Evolutionary conservation across 2,888 invertebrate species (phyloP), one percentile per base, ranked within the genome.

Genomic region (Ceraclea dissimilis): DNA sequence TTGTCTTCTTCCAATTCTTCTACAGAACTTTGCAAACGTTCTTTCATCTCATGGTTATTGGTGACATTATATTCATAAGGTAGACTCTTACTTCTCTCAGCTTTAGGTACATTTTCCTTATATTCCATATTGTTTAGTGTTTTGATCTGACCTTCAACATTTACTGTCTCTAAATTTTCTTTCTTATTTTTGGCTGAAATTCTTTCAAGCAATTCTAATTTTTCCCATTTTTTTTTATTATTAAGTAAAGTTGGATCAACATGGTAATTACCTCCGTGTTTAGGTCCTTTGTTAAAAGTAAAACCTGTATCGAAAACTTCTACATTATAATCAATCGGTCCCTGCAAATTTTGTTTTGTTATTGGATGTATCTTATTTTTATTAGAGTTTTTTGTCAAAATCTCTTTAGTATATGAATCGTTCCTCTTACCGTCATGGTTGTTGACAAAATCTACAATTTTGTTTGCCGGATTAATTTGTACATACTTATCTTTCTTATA

Each of bases 211-310:
- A 39, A 16, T 39, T 39, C 47, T 19, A 47, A 47, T 47, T 16
- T 16, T 47, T 39, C 39, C 2, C 13, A 8, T n/a, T 39, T 5
- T 39, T 39, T 39, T 39, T 5, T 5, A 4, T 16, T 8, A 13
- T 16, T 16, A 5, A 8, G 13, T 16, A 39, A n/a, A 4, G 20
- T 46, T 19, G 49, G 49, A 49, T 49, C 22, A 26, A 21, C 26
- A 8, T 49, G 21, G 48, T 63, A 64, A 48, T 64, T 64, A 13
- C 63, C 63, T n/a, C 63, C 64, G 48, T 64, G 63, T 50, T 56
- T 61, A 1, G 63, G 63, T 2, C 63, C 63, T 50, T 49, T 50
- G 16, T 56, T 55, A 51, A 58, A 56, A 18, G 61, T 54, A 18
- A 61, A 59, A 33, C 58, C 57, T 6, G 58, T n/a, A 51, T 51